Evolutionary conservation across 2,888 invertebrate species (phyloP).

Genomic region (Xestia c-nigrum): DNA sequence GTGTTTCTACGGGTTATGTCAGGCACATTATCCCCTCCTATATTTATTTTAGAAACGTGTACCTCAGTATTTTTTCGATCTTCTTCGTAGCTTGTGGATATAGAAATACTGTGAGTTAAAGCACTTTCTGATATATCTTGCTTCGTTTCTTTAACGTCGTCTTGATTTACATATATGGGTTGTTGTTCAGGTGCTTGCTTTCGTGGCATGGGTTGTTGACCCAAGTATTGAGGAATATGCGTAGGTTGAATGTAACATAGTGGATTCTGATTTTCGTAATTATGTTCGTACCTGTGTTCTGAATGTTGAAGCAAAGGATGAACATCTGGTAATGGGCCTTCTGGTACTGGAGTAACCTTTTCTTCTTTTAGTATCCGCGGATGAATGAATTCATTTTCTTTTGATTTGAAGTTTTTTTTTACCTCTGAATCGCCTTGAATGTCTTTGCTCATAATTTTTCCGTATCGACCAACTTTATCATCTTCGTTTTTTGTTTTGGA

Average conservation of each 20-base stretch:
- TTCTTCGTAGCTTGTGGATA: constrained; percentile 86
- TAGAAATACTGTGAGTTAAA: constrained; percentile 85
- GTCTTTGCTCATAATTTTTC: constrained; percentile 86
- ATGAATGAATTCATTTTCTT: constrained; percentile 90
- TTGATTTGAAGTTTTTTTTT: constrained; percentile 91
- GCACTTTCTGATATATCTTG: constrained; percentile 85
- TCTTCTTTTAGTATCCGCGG: constrained; percentile 87
- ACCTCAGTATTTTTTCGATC: constrained; percentile 86
- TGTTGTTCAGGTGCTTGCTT: constrained; percentile 81
- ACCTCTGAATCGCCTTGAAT: constrained; percentile 84
- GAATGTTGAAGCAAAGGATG: constrained; percentile 95
- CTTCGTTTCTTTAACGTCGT: constrained; percentile 79
- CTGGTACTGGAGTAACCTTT: constrained; percentile 87
- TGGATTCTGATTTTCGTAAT: constrained; percentile 90
- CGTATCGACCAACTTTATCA: constrained; percentile 81
- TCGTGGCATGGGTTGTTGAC: constrained; percentile 85
- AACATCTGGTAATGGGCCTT: constrained; percentile 85
- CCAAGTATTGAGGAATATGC: constrained; percentile 91
- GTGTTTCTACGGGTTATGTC: constrained; percentile 75
- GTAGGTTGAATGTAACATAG: constrained; percentile 90
- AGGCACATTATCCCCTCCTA: constrained; percentile 80
- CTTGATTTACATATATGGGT: constrained; percentile 88
- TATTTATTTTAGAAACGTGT: constrained; percentile 90
- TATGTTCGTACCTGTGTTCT: constrained; percentile 93
- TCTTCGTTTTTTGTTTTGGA: constrained; percentile 84